These are phyloP conservation scores for Brachyhypopomus gauderio DNA, from an alignment of 2,113 vertebrate genomes.

Conservation along the genomic window DNA sequence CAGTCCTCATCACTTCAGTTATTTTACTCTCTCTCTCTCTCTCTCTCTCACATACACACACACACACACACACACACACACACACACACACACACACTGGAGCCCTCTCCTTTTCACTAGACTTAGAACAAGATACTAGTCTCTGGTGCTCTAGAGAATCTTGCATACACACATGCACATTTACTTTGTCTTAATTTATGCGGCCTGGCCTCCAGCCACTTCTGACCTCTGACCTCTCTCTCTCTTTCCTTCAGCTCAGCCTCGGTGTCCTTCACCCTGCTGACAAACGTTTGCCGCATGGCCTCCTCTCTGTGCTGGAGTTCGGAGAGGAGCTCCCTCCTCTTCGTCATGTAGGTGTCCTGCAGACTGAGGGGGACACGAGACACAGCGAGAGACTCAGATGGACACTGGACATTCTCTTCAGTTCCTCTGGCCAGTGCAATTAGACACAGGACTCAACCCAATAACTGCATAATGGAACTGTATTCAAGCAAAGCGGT, in stretches of 20 bases:
- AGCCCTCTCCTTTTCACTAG: no score
- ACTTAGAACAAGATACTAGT: no score
- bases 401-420: neutral
- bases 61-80: conserved; percentile 2
- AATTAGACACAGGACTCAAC: no score
- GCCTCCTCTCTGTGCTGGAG: conserved; percentile 55
- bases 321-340: conserved; percentile 50
- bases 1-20: no score
- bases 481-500: no score
- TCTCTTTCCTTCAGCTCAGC: conserved; percentile 56
- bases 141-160: no score
- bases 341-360: conserved; percentile 53
- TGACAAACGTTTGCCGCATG: conserved; percentile 57
- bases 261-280: conserved; percentile 55
- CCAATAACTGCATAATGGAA: no score
- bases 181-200: neutral
- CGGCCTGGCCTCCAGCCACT: neutral
- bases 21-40: no score
- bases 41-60: neutral
- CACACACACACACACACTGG: no score
- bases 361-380: conserved; percentile 40
- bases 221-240: conserved; percentile 51
- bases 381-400: neutral
- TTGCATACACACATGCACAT: no score
- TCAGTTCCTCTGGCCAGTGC: neutral